Percentiles rank a stretch among this genome's conserved stretches.
These are phyloP conservation scores for Taeniopygia guttata DNA, from an alignment of 2,797 vertebrate genomes.

Conservation along the genomic window DNA sequence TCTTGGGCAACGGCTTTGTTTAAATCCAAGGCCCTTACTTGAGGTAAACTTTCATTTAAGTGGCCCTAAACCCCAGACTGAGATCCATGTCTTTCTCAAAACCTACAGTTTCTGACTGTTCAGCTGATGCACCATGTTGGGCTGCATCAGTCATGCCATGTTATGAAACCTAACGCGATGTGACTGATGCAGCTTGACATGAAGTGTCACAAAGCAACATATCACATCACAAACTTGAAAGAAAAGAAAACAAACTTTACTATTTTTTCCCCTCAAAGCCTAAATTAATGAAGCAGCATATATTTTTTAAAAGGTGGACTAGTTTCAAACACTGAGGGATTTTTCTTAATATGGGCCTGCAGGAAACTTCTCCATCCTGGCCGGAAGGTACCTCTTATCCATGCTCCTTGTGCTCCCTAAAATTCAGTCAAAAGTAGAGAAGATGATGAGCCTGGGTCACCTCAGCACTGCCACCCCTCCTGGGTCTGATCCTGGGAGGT, in stretches of 20 bases:
- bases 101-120: conserved; percentile 26
- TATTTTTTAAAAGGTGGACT: conserved; percentile 31
- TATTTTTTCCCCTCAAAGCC: background rate
- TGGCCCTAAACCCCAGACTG: background rate
- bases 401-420: background rate
- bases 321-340: background rate
- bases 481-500: background rate
- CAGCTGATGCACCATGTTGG: conserved; percentile 47
- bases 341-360: background rate
- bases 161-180: conserved; percentile 57
- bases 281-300: conserved; percentile 47
- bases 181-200: conserved; percentile 68
- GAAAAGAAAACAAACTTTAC: conserved; percentile 51
- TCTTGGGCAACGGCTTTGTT: background rate
- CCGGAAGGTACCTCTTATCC: background rate
- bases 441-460: background rate
- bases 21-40: background rate
- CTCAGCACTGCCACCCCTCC: background rate
- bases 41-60: background rate
- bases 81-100: conserved; percentile 21
- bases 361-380: background rate
- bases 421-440: background rate
- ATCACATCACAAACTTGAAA: conserved; percentile 66
- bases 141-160: conserved; percentile 63
- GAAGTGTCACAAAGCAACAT: conserved; percentile 67